Evolutionary conservation across 2,888 invertebrate species (phyloP).

Genomic region (Epinotia demarniana): DNA sequence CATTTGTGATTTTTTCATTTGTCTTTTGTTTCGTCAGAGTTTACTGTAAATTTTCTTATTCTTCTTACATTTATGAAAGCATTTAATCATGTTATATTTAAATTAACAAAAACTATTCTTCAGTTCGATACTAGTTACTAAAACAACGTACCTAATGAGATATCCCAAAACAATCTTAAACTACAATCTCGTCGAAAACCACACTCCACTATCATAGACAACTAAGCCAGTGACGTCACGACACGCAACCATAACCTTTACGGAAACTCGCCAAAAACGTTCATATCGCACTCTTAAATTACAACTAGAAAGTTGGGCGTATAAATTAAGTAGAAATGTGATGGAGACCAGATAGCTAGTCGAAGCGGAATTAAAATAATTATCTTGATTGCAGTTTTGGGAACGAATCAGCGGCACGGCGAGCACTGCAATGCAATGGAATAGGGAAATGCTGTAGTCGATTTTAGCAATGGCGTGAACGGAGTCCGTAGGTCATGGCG

Average conservation of each 20-base stretch:
- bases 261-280: conserved; percentile 13
- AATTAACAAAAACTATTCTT: neutral
- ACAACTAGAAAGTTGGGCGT: conserved; percentile 49
- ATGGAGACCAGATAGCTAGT: conserved; percentile 46
- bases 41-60: neutral
- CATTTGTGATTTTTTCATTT: no score
- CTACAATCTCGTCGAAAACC: neutral
- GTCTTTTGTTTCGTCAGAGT: no score
- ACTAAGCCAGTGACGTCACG: conserved; percentile 27
- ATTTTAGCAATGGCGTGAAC: conserved; percentile 2
- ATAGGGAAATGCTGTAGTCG: conserved; percentile 8
- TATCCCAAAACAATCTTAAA: neutral
- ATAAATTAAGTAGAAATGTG: conserved; percentile 45
- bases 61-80: neutral
- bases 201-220: conserved; percentile 22
- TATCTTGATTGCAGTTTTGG: conserved; percentile 72
- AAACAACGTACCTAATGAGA: neutral
- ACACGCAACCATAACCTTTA: conserved; percentile 26
- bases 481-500: neutral
- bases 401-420: conserved; percentile 53
- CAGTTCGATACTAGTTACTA: neutral
- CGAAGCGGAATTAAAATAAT: conserved; percentile 75
- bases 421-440: conserved; percentile 32
- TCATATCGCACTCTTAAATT: conserved; percentile 34
- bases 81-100: no score